Conservation (phyloP, 35 echinoderm and acorn worm species). For the Chiridota heheva region DNA sequence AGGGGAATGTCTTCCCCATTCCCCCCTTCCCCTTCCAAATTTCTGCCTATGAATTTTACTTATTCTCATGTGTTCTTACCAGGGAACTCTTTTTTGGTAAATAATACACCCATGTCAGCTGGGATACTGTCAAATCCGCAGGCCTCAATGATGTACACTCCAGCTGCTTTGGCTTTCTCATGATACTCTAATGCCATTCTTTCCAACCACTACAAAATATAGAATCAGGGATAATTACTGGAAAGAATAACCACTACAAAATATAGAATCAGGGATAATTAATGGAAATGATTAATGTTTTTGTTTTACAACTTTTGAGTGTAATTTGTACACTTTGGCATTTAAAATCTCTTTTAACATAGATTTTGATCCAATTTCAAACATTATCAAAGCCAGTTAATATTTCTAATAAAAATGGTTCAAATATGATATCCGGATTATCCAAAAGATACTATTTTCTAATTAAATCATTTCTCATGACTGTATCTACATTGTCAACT, state of each 20-base stretch:
- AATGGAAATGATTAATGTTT: neutral
- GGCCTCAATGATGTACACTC: conserved; percentile 75
- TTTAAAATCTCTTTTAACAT: neutral
- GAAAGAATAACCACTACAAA: neutral
- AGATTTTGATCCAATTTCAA: neutral
- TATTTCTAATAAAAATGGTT: neutral
- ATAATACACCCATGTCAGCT: conserved; percentile 81
- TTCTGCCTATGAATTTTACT: neutral
- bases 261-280: neutral
- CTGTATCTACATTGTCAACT: no score
- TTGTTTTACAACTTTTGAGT: neutral
- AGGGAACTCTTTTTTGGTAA: conserved; percentile 77
- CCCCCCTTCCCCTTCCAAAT: neutral
- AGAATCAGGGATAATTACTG: neutral
- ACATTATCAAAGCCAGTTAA: neutral
- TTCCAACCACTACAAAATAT: conserved; percentile 67
- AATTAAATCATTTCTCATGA: no score
- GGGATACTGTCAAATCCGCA: conserved; percentile 97
- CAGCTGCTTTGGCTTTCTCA: conserved; percentile 61
- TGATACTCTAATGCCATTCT: conserved; percentile 72
- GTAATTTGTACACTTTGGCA: neutral
- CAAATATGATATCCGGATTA: no score
- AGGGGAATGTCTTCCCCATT: no score
- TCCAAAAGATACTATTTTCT: no score
- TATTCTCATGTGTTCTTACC: conserved; percentile 25